These are phyloP conservation scores for Heliconius nattereri DNA, from an alignment of 1,140 invertebrate genomes.

Conservation along the genomic window DNA sequence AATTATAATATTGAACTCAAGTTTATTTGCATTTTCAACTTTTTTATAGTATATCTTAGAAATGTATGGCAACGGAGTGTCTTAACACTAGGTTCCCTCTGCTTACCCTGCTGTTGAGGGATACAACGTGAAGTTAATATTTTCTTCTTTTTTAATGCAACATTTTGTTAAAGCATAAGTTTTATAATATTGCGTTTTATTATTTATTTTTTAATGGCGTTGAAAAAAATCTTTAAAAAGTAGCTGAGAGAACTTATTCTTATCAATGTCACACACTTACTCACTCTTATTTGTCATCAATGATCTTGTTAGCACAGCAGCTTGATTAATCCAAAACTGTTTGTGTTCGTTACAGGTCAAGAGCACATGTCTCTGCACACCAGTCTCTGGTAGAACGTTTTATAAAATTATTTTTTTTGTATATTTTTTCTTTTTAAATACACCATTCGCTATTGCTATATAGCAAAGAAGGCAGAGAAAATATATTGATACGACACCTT, in stretches of 20 bases:
- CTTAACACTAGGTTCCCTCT: too few species aligned
- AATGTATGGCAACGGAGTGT: too few species aligned
- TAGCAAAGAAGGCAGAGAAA: too few species aligned
- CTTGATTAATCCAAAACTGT: conserved; percentile 46
- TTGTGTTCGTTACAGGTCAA: conserved; percentile 45
- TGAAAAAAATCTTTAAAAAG: background rate
- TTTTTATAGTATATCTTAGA: too few species aligned
- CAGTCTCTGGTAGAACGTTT: background rate
- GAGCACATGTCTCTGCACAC: background rate
- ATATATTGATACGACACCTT: too few species aligned
- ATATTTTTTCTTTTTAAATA: background rate
- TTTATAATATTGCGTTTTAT: background rate
- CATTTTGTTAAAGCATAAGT: too few species aligned
- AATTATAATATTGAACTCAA: too few species aligned
- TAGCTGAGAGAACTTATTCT: background rate
- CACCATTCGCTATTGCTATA: too few species aligned
- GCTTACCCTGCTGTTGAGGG: too few species aligned
- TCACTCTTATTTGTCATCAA: conserved; percentile 50
- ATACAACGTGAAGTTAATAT: too few species aligned
- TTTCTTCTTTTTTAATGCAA: too few species aligned
- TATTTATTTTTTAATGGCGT: background rate
- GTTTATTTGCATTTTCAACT: too few species aligned
- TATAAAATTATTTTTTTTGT: background rate
- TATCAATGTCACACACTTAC: conserved; percentile 47
- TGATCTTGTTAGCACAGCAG: conserved; percentile 54